Base-by-base conservation (phyloP, 2,113 vertebrate species). In the Aleadryas rufinucha region DNA sequence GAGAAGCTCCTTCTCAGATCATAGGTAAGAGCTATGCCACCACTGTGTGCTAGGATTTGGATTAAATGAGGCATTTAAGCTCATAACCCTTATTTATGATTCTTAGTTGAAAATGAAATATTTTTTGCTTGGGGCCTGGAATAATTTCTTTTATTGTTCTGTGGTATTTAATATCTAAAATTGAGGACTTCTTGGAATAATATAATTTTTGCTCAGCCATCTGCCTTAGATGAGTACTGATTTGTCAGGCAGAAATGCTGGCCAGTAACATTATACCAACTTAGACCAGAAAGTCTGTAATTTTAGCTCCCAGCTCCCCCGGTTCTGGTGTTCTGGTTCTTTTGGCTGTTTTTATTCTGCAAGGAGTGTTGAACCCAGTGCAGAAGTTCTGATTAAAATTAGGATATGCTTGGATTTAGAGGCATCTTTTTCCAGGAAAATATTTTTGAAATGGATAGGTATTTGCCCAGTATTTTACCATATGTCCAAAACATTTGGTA, bases 141-240 rank as follows among this genome's bases (percentile, higher is more conserved):
- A 28, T 72, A 26, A 26, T 16, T 76, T 47, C 1, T 42, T 35
- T 33, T 57, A 6, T 47, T 71, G 5, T 24, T 59, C 18, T 42
- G 10, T 31, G 6, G 3, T 59, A 76, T 90, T 86, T 57, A 45
- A n/a, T 23, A 61, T 44, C 9, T 49, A 27, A 92, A 86, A 33
- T 4, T 59, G 26, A 87, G 14, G 19, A 35, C 45, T 70, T 77
- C 24, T 56, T 77, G 26, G 13, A 59, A 11, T 65, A 50, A 20
- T 42, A 7, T 0, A 0, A 9, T 66, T 80, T 81, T 89, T 65
- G 19, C 20, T 74, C 4, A 19, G 26, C 28, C 1, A 0, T 39
- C n/a, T 21, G 4, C 13, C 4, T 56, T 53, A 61, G 35, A 8
- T 1, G 1, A 45, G 19, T 21, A 9, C 16, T 52, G 42, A 57